Conservation (phyloP, 2,888 invertebrate species). For the Mythimna ferrago region DNA sequence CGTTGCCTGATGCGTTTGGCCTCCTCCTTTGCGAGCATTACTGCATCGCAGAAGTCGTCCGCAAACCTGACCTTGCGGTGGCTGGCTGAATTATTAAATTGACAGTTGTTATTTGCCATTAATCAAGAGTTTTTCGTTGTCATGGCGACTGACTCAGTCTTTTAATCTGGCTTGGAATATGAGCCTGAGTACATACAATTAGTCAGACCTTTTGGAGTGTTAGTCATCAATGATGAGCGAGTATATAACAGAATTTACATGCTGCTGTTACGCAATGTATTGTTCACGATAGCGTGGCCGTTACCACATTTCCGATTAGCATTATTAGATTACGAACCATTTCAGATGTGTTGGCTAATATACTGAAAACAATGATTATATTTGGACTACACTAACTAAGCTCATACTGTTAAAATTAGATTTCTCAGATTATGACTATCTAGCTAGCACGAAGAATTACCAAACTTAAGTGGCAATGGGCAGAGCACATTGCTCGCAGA, state of each 20-base stretch:
- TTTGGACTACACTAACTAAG: neutral
- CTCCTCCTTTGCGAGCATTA: too few species aligned
- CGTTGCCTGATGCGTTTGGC: too few species aligned
- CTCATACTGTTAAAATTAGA: neutral
- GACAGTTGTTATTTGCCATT: too few species aligned
- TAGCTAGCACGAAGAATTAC: too few species aligned
- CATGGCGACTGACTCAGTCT: neutral
- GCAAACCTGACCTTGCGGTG: too few species aligned
- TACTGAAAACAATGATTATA: neutral
- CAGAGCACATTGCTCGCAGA: too few species aligned
- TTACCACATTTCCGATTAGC: conserved; percentile 23
- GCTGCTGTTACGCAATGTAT: conserved; percentile 2
- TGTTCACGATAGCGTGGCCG: neutral
- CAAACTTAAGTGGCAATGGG: too few species aligned
- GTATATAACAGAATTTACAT: neutral
- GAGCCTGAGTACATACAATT: neutral
- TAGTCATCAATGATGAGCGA: neutral
- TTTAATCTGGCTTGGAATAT: neutral
- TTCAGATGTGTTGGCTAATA: conserved; percentile 1
- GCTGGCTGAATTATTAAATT: too few species aligned
- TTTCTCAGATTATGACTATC: neutral
- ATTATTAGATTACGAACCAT: conserved; percentile 20
- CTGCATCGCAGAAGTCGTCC: too few species aligned
- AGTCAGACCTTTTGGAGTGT: neutral
- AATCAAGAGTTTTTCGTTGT: neutral